phyloP scores from a whole-genome alignment of 2,797 vertebrate species.

The Ficedula albicollis region DNA sequence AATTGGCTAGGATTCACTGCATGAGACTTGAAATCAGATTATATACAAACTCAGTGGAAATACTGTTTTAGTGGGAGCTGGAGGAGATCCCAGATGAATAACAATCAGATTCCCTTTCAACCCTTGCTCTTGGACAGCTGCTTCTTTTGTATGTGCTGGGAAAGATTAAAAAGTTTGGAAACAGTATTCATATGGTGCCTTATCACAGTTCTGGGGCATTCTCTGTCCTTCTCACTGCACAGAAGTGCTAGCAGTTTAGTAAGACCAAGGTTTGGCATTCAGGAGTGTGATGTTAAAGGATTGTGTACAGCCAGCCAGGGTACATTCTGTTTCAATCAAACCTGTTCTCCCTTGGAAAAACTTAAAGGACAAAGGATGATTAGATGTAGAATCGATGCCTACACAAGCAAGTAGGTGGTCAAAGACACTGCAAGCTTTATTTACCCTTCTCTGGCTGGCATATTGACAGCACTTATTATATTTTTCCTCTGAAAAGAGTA shows the following conservation, averaged over 20 bases:
- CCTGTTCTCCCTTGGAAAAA: neutral
- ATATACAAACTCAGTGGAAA: conserved; percentile 23
- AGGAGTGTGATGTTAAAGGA: neutral
- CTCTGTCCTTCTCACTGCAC: neutral
- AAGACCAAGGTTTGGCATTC: neutral
- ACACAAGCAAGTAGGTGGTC: conserved; percentile 12
- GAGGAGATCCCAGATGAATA: conserved; percentile 52
- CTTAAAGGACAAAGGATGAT: conserved; percentile 1
- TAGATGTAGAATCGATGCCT: neutral
- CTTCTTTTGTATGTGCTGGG: conserved; percentile 41
- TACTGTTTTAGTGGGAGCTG: conserved; percentile 36
- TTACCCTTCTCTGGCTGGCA: neutral
- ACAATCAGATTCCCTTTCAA: conserved; percentile 54
- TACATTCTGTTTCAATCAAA: conserved; percentile 15
- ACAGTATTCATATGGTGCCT: neutral
- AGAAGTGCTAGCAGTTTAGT: neutral
- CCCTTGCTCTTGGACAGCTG: conserved; percentile 35
- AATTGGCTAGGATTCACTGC: conserved; percentile 26
- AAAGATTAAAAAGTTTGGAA: conserved; percentile 59
- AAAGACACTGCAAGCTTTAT: neutral
- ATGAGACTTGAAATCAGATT: conserved; percentile 45
- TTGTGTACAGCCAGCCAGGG: neutral
- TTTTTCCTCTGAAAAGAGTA: neutral
- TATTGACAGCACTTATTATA: neutral
- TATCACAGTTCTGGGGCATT: neutral